Percentiles rank a stretch among this genome's conserved stretches.
phyloP scores from a whole-genome alignment of 2,797 vertebrate species.

The Orientallactaga sibirica region DNA sequence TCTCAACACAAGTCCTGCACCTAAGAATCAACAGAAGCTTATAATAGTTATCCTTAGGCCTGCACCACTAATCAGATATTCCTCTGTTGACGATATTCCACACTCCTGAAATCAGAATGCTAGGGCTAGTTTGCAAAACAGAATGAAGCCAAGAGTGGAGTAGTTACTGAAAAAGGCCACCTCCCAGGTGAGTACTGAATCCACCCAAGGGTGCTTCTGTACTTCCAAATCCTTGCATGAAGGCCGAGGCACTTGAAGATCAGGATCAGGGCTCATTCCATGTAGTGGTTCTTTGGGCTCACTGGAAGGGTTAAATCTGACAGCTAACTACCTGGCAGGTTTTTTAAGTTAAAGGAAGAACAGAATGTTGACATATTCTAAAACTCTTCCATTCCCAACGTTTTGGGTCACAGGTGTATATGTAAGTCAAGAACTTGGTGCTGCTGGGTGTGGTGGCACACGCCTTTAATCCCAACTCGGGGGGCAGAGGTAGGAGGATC shows the following conservation, averaged over 20 bases:
- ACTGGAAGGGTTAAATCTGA: neutral
- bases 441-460: no score
- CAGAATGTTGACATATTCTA: neutral
- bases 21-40: neutral
- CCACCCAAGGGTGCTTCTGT: neutral
- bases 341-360: neutral
- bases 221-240: neutral
- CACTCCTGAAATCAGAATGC: neutral
- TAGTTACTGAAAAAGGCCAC: neutral
- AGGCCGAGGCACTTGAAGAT: neutral
- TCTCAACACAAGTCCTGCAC: neutral
- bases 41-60: neutral
- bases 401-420: neutral
- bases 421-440: neutral
- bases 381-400: neutral
- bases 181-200: neutral
- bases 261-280: fast-evolving
- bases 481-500: no score
- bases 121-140: neutral
- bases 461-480: no score
- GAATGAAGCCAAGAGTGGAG: neutral
- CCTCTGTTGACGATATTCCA: neutral
- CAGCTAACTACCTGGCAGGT: neutral
- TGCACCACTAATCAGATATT: neutral
- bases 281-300: neutral